Evolutionary conservation across 2,113 vertebrate species (phyloP).

Genomic region (Trinectes maculatus): DNA sequence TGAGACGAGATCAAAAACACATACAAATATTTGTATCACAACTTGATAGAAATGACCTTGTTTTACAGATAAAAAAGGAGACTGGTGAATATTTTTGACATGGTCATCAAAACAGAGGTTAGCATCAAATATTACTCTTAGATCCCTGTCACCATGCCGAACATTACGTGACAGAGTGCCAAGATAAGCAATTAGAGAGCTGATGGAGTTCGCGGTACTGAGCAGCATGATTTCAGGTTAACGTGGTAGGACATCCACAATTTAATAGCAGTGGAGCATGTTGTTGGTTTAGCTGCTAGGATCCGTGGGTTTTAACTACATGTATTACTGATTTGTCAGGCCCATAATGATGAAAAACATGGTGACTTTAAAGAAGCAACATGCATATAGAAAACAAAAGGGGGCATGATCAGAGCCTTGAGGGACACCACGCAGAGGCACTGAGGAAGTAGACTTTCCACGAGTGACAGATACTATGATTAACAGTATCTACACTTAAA

Average conservation of each 20-base stretch:
- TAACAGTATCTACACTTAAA: background rate
- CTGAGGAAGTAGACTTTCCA: background rate
- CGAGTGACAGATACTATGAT: background rate
- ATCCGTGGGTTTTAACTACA: background rate
- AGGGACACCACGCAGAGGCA: background rate
- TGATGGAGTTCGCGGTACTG: background rate
- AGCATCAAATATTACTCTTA: too few relatives aligned
- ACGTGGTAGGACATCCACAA: background rate
- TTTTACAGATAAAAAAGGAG: background rate
- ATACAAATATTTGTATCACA: background rate
- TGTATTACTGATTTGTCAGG: background rate
- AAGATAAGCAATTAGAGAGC: background rate
- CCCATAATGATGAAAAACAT: background rate
- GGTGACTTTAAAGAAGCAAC: background rate
- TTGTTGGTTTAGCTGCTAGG: background rate
- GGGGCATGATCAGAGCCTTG: background rate
- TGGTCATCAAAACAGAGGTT: background rate
- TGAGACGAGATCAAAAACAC: background rate
- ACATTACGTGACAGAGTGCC: too few relatives aligned
- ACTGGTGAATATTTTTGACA: background rate
- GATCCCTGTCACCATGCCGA: background rate
- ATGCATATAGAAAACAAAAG: background rate
- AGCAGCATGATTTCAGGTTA: background rate
- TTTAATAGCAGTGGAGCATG: background rate
- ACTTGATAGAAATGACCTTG: background rate